Base-by-base conservation (phyloP, 2,113 vertebrate genomes). In the Peromyscus californicus region DNA sequence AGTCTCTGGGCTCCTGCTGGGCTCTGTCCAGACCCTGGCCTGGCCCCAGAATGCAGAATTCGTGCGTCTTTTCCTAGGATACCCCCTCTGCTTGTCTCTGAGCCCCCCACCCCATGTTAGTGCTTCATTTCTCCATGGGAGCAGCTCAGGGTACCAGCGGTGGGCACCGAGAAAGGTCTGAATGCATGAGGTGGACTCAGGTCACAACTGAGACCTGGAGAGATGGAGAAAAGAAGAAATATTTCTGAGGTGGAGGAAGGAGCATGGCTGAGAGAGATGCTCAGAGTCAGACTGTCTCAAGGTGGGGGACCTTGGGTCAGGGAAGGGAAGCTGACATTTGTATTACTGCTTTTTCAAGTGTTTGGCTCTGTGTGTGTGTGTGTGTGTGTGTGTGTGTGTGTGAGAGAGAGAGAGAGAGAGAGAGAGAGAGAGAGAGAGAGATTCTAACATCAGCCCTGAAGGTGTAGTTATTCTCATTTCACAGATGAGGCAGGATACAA, bases 401-500 rank as follows among this genome's bases (percentile, higher is more conserved):
- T 22, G 72, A 42, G 21, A 75, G 19, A 76, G 74, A 1, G 15
- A 15, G 51, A 75, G 19, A 42, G 72, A 42, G 21, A 75, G 19
- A 76, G 74, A 1, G 15, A 2, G 15, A 5, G 59, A 31, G 15
- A 26, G 48, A 42, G 59, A 45, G n/a, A 7, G 15, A 5, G 13
- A 26, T 51, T 42, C 26, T 95, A 74, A 59, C 33, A 57, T 57
- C 24, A 86, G 51, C n/a, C 16, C 80, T 17, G 65, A 89, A 78
- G 29, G 16, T 42, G 0, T 39, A 69, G 72, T 93, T 94, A 80
- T 59, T 85, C 82, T 45, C 33, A 31, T 78, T 94, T 95, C 72
- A 79, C 7, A 87, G n/a, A 75, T 45, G 75, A 95, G 74, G 85
- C 42, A 79, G 79, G 36, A 61, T 84, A 84, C 31, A 94, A 75